Evolutionary conservation across 2,888 invertebrate species (phyloP).

Genomic region (Leptinotarsa peninsularis): DNA sequence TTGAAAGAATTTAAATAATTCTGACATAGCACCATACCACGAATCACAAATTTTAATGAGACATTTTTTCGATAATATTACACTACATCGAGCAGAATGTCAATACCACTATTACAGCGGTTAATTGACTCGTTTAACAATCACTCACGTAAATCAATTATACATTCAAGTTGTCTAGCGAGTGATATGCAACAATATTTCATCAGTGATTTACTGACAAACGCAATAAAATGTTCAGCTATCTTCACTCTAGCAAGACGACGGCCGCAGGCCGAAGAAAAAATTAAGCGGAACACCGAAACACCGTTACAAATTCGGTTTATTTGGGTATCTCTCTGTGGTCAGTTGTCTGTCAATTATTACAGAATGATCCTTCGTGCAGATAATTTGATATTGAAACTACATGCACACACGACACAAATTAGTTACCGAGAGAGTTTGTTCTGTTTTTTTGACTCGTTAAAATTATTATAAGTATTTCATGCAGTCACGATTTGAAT

Average conservation of each 20-base stretch:
- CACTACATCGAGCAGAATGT: not conserved
- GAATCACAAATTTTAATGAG: not conserved
- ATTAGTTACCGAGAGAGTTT: conserved; percentile 5
- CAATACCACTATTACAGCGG: not conserved
- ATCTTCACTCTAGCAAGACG: not conserved
- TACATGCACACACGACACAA: conserved; percentile 34
- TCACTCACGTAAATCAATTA: conserved; percentile 4
- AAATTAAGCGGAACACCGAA: not conserved
- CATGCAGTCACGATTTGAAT: not conserved
- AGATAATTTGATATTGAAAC: conserved; percentile 42
- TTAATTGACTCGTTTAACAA: conserved; percentile 1
- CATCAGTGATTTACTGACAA: conserved; percentile 7
- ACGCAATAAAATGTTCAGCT: not conserved
- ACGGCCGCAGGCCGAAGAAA: not conserved
- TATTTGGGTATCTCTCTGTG: conserved; percentile 40
- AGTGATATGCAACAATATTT: not conserved
- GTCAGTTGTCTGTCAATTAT: conserved; percentile 42
- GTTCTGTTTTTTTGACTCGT: conserved; percentile 8
- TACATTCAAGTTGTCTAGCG: not conserved
- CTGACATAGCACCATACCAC: not conserved
- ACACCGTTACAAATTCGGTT: conserved; percentile 34
- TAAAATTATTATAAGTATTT: not conserved
- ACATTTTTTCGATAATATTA: too few species aligned
- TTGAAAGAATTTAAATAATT: too few species aligned
- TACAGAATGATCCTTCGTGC: conserved; percentile 39